Conservation (phyloP, 2,888 invertebrate genomes). For the Caenorhabditis afra region DNA sequence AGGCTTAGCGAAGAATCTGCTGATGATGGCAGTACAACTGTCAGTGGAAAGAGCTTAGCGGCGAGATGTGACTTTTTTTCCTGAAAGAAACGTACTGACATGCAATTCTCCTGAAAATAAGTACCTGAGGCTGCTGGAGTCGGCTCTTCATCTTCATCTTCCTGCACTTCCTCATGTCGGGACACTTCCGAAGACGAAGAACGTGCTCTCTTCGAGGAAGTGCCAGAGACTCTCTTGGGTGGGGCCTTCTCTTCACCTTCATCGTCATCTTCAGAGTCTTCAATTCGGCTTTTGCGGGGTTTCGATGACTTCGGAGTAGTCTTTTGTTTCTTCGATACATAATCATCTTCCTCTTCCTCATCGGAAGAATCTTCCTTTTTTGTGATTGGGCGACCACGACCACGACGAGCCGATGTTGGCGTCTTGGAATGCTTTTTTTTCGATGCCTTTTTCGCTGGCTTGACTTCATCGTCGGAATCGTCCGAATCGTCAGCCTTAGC, state of each 20-base stretch:
- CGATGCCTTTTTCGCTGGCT: neutral
- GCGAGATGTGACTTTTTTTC: neutral
- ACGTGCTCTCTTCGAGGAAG: too few species aligned
- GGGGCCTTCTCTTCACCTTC: slow-evolving; percentile 4
- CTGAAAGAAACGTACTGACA: slow-evolving; percentile 4
- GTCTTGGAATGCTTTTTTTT: neutral
- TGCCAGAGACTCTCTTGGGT: too few species aligned
- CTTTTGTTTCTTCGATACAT: neutral
- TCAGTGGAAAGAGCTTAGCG: neutral
- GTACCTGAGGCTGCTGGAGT: neutral
- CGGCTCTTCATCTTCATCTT: slow-evolving; percentile 2
- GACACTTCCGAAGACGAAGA: neutral
- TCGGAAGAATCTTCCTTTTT: neutral
- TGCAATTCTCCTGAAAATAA: too few species aligned
- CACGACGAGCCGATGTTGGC: neutral
- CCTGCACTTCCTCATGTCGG: slow-evolving; percentile 15
- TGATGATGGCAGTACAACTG: neutral
- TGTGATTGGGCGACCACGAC: neutral
- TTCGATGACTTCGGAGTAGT: neutral
- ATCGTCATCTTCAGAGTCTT: slow-evolving; percentile 8
- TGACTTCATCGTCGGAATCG: slow-evolving; percentile 6
- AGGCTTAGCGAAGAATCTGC: too few species aligned
- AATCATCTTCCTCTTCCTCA: slow-evolving; percentile 21
- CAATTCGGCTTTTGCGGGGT: neutral
- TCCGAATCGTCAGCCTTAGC: too few species aligned